Base-by-base conservation (phyloP, 2,888 invertebrate genomes). In the Carcina quercana region DNA sequence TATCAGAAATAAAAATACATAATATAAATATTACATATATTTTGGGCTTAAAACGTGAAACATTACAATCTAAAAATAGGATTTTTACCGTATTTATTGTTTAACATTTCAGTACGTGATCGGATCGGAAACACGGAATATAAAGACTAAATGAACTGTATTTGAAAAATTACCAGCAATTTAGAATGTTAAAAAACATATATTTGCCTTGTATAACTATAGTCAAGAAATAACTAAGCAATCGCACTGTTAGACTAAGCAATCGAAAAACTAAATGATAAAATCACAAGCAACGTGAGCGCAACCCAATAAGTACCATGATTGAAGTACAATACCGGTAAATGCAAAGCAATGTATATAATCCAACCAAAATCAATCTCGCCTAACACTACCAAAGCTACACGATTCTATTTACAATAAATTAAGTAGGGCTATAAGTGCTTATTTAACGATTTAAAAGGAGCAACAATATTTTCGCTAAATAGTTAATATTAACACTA, bases 281-380 rank as follows among this genome's bases (percentile, higher is more conserved):
- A 45, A 49, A 51, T 53, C 50, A 53, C 50, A 47, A 47, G 44
- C 40, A 35, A 33, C 36, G 25, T 38, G 53, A 57, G 53, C 52
- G 40, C 40, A 45, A 44, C 47, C 30, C 43, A 30, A 25, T 46
- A 53, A 51, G 50, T 50, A 53, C 45, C 36, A 22, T 37, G 38
- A 32, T 31, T 27, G 11, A 37, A 31, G 28, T 34, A 40, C 32
- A 42, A n/a, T 48, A 24, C 45, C 38, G 39, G 34, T 42, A 40
- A 53, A 59, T 56, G 56, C 51, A 50, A 44, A 52, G 52, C 43
- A 35, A 30, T 25, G 15, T 8, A 17, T 7, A 29, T 21, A 21
- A 29, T 29, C 29, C 25, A 25, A 3, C 15, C 11, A 11, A 11
- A 24, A 8, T 15, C 12, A 32, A 32, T 32, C 13, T 32, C 31